Base-by-base conservation (phyloP, 1,140 invertebrate species). In the Odontomachus brunneus region DNA sequence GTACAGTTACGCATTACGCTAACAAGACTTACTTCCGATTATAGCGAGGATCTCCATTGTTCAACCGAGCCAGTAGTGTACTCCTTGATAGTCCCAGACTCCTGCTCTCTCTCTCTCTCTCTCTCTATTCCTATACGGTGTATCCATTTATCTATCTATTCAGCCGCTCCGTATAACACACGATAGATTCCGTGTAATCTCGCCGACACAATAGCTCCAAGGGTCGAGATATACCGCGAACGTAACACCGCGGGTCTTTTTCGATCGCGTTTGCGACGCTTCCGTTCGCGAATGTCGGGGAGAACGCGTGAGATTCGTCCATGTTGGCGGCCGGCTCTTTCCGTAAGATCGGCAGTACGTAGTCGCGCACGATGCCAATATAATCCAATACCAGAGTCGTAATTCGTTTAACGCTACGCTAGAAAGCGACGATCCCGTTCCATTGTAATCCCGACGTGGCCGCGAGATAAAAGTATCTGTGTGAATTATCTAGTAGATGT, bases 21-120 rank as follows among this genome's bases (percentile, higher is more conserved):
- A 92, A 93, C 92, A 92, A 93, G 91, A 91, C 91, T 92, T 89
- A 92, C 92, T 93, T 93, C 92, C 91, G 92, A 92, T 92, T 92
- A 90, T 88, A 90, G 89, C 69, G 86, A 90, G 78, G 59, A 49
- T 57, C 29, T 53, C 83, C 71, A 90, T 90, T 90, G 89, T 90
- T 90, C 85, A 72, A 82, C 53, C 19, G 74, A 89, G 80, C 62
- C 86, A 60, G 73, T 80, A 84, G 57, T 81, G 84, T 69, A 72
- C 65, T 80, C 83, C 88, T 89, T 75, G 80, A 78, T 82, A 60
- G 85, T 82, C 53, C 26, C 78, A 55, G 84, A 49, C 88, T 71
- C 65, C 60, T 59, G 65, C 84, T n/a, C n/a, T n/a, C n/a, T n/a
- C n/a, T n/a, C n/a, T n/a, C n/a, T n/a, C n/a, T n/a, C n/a, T n/a